Base-by-base conservation (phyloP, 2,888 invertebrate genomes). In the Busseola fusca region DNA sequence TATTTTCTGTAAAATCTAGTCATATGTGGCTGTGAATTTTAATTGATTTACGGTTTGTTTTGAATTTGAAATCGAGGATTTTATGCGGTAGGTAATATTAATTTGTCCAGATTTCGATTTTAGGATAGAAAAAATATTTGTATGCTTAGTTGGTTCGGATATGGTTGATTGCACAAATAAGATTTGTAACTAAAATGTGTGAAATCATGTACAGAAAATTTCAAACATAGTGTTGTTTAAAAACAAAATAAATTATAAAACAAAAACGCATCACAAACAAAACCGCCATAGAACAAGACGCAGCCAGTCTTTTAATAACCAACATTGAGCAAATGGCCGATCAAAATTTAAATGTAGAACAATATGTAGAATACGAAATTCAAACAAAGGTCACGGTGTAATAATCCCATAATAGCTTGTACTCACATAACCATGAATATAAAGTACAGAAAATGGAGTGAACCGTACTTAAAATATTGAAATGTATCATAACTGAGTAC, bases 371-470 rank as follows among this genome's bases (percentile, higher is more conserved):
- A 56, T 56, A 56, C 21, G 14, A 59, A 34, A 76, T 76, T 65
- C 16, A 52, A 45, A 78, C 50, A 72, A 64, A n/a, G 60, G 56
- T 59, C 71, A 30, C 40, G 25, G 52, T 21, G 40, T 25, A 78
- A 50, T 72, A 50, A 78, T 78, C 54, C 52, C 14, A 14, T 27
- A 66, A 66, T 42, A 25, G 45, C 48, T 25, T 37, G 56, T 71
- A 50, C 45, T 10, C 52, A 57, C 52, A 63, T 70, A 70, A 74
- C 58, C 27, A 79, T 79, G 62, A 79, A 79, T 63, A 65, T 59
- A 52, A 72, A 76, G 48, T 50, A 66, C 74, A 58, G 56, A 27
- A 48, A 76, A 63, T 21, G 42, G 74, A 27, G 50, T 30, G 16
- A 42, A 50, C 74, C 58, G 65, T 54, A 63, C 74, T 66, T 72